Percentiles rank a stretch among this genome's conserved stretches.
phyloP scores from a whole-genome alignment of 2,113 vertebrate species.

The Columbina picui region DNA sequence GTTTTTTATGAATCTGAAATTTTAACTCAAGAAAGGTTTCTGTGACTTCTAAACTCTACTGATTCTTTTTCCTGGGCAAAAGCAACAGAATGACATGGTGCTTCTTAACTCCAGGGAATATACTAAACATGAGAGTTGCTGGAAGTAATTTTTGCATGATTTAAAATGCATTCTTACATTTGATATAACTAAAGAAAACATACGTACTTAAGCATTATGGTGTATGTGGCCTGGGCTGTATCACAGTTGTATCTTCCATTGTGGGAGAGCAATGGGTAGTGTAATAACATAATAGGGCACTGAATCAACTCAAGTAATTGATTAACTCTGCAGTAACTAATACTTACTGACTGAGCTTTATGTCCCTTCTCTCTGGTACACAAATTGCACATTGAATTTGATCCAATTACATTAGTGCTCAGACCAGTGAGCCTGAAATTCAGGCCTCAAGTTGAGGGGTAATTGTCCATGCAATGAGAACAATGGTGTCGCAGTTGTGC shows the following conservation, averaged over 20 bases:
- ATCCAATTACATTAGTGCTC: neutral
- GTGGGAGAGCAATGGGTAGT: neutral
- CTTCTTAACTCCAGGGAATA: neutral
- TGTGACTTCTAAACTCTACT: neutral
- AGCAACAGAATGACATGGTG: neutral
- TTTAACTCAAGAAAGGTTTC: neutral
- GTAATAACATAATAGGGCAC: neutral
- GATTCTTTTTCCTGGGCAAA: neutral
- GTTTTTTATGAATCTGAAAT: neutral
- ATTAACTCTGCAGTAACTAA: constrained; percentile 24
- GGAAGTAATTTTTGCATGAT: neutral
- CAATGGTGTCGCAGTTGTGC: neutral
- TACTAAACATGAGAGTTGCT: neutral
- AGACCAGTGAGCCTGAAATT: neutral
- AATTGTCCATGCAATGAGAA: constrained; percentile 21
- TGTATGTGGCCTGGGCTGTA: neutral
- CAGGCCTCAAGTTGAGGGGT: neutral
- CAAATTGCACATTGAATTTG: neutral
- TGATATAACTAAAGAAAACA: neutral
- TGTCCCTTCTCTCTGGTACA: neutral
- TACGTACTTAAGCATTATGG: neutral
- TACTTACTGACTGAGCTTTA: neutral
- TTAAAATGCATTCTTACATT: neutral
- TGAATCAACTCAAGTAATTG: neutral
- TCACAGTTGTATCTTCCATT: neutral